Evolutionary conservation across 2,113 vertebrate species (phyloP), one percentile per base, ranked within the genome.

Genomic region (Monopterus albus): DNA sequence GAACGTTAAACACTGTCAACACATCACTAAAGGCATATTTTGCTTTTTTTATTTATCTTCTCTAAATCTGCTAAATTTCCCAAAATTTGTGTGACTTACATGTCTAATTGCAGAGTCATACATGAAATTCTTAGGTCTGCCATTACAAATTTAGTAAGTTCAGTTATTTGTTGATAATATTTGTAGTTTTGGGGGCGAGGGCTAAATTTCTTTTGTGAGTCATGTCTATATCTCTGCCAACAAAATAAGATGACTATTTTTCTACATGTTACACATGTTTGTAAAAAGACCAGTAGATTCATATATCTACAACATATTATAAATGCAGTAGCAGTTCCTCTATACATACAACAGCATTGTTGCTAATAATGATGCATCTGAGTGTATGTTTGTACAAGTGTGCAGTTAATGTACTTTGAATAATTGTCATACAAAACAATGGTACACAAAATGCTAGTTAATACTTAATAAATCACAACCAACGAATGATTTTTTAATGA

Each of bases 121-220:
- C 10, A 18, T 38, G 18, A 31, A 70, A 63, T 70, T 26, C 20
- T 10, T 74, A 18, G 11, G 6, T 39, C 6, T 21, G 23, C 20
- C 58, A 21, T 7, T 53, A 72, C 71, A 66, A 46, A 58, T 59
- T 72, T 15, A 62, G 40, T 23, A 55, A 55, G 18, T 62, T 67
- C 29, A 47, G 43, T 11, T 39, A 29, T n/a, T 40, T 52, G 13
- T 26, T 0, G 46, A 8, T 20, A 49, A 43, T 25, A n/a, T n/a
- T n/a, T n/a, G n/a, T n/a, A n/a, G n/a, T n/a, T n/a, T n/a, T n/a
- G n/a, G n/a, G n/a, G n/a, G n/a, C n/a, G n/a, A n/a, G n/a, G n/a
- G n/a, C n/a, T n/a, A 20, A n/a, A 7, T 17, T 45, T 10, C 29
- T 14, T 43, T 42, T n/a, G 11, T 35, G n/a, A 43, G 3, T 23